phyloP scores from a whole-genome alignment of 2,888 invertebrate species.

The Kryphioiulus occultus region DNA sequence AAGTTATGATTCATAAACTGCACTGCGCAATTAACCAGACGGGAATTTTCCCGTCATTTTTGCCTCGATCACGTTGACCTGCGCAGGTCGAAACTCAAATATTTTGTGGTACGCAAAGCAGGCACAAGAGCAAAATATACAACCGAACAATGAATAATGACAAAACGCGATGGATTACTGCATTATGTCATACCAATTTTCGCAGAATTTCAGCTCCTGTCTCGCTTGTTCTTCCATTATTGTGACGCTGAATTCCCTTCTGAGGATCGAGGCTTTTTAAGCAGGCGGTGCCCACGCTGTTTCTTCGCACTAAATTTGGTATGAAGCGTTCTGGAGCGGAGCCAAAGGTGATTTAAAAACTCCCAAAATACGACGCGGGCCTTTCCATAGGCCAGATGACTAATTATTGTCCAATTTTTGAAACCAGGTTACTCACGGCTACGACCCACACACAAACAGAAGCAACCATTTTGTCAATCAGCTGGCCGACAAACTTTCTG shows the following conservation, averaged over 20 bases:
- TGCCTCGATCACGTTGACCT: background rate
- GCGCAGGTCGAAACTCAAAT: background rate
- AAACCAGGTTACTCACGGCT: background rate
- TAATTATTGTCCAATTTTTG: background rate
- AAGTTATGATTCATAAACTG: background rate
- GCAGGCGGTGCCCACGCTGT: background rate
- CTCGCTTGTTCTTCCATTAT: background rate
- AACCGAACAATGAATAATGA: background rate
- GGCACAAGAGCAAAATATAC: background rate
- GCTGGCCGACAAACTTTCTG: background rate
- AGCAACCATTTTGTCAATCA: background rate
- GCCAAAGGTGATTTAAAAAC: background rate
- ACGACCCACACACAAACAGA: background rate
- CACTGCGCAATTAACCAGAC: background rate
- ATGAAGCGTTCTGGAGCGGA: background rate
- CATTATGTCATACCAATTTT: slow-evolving; percentile 29
- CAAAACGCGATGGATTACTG: background rate
- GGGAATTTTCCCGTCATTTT: background rate
- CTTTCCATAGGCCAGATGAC: background rate
- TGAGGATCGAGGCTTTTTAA: background rate
- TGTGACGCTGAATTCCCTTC: background rate
- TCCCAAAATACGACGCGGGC: background rate
- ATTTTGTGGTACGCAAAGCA: background rate
- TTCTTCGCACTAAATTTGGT: slow-evolving; percentile 10
- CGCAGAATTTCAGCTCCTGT: slow-evolving; percentile 42